Evolutionary conservation across 2,797 vertebrate genomes (phyloP).

Genomic region (Darevskia nairensis): DNA sequence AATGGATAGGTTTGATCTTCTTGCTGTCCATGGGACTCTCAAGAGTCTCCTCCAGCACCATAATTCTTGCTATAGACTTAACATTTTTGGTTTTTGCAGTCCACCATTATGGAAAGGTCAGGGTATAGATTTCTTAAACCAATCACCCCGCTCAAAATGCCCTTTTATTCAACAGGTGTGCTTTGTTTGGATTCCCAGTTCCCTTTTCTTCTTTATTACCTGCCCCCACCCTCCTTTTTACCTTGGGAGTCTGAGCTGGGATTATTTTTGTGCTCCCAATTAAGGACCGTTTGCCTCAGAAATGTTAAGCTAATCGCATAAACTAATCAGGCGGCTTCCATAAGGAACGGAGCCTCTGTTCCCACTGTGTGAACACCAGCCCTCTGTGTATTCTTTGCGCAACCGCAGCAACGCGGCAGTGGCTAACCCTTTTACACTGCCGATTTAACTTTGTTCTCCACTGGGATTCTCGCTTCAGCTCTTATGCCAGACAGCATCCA

Average conservation of each 20-base stretch:
- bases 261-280: conserved; percentile 65
- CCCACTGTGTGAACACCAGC: conserved; percentile 37
- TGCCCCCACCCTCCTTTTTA: background rate
- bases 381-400: conserved; percentile 31
- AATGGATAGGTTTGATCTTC: no score
- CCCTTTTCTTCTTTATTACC: conserved; percentile 46
- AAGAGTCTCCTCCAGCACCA: no score
- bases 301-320: conserved; percentile 60
- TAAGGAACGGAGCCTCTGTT: conserved; percentile 51
- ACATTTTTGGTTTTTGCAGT: background rate
- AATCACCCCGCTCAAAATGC: background rate
- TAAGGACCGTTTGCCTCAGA: conserved; percentile 66
- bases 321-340: conserved; percentile 52
- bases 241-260: conserved; percentile 53
- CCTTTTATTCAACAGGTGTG: background rate
- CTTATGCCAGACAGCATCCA: background rate
- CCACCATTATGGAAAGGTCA: background rate
- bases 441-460: conserved; percentile 8
- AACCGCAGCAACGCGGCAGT: background rate
- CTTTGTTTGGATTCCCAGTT: background rate
- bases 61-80: no score
- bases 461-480: background rate
- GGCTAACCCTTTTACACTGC: background rate
- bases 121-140: background rate
- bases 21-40: no score